Evolutionary conservation across 2,113 vertebrate species (phyloP), one percentile per base, ranked within the genome.

Genomic region (Limnothrissa miodon): DNA sequence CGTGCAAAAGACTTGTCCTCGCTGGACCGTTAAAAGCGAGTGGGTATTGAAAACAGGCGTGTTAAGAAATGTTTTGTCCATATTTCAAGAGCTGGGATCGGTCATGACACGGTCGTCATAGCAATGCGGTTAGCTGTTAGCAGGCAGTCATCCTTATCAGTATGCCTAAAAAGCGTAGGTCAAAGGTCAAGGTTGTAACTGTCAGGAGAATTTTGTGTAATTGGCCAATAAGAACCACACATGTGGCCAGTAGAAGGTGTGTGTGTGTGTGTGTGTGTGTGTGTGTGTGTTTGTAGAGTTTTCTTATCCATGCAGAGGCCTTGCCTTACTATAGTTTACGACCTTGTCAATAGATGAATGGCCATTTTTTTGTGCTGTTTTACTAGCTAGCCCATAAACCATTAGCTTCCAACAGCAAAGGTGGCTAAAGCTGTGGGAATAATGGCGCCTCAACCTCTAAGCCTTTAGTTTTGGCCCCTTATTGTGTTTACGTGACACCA

Each of bases 61-160:
- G 29, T 74, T 19, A 36, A 36, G 29, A 36, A 11, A 74, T 2
- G 29, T 15, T 39, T 74, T 17, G 66, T 74, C 33, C 29, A 36
- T 15, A 36, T 36, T 36, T 39, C 5, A 74, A 74, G 36, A 70
- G 8, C 66, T 74, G 29, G 1, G 66, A 74, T 56, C 78, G 78
- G 83, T 85, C 19, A 78, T 10, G 66, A 74, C 66, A 17, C 66
- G 4, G 66, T 74, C 36, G 66, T 74, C 33, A 74, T 74, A 33
- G 29, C 15, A 5, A 74, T 29, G 11, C 29, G n/a, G n/a, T 74
- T 33, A 36, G 9, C 15, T 74, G 66, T 74, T 36, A 74, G 11
- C 66, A 39, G 2, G 15, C 66, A 74, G 33, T 74, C 13, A 36
- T 13, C 66, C 66, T 74, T 74, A 36, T 39, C 29, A 17, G 66